Percentiles rank a stretch among this genome's conserved stretches.
Conservation (phyloP, 2,113 vertebrate species). For the Thamnophis sirtalis region DNA sequence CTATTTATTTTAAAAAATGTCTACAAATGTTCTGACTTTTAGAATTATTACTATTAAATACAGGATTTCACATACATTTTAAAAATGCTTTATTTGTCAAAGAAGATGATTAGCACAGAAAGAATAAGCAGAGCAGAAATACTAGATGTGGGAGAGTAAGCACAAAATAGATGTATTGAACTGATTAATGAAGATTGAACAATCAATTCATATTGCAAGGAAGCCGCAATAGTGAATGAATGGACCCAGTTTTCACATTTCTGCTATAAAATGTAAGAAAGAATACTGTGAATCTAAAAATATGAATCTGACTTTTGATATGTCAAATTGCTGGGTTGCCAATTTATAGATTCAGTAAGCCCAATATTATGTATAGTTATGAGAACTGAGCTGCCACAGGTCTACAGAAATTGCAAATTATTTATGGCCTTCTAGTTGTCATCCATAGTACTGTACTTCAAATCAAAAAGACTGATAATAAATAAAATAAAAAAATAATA, state of each 20-base stretch:
- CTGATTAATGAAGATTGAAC: background rate
- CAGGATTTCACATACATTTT: background rate
- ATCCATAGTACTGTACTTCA: background rate
- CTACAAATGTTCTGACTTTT: background rate
- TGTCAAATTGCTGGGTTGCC: background rate
- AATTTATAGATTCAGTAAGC: background rate
- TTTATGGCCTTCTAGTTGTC: background rate
- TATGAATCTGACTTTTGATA: background rate
- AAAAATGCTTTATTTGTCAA: background rate
- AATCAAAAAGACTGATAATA: background rate
- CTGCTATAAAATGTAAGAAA: background rate
- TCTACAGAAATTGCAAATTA: background rate
- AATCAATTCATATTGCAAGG: background rate
- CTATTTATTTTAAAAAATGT: conserved; percentile 5
- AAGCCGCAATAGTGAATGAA: background rate
- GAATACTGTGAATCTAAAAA: background rate
- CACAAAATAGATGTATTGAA: background rate
- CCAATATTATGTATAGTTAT: background rate
- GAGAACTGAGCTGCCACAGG: background rate
- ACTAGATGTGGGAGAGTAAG: background rate
- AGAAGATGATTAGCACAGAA: background rate
- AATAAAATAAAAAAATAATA: no score
- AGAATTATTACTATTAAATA: background rate
- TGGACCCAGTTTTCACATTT: background rate
- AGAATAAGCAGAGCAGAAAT: background rate